Evolutionary conservation across 2,113 vertebrate species (phyloP), one percentile per base, ranked within the genome.

Genomic region (Lepisosteus osseus): DNA sequence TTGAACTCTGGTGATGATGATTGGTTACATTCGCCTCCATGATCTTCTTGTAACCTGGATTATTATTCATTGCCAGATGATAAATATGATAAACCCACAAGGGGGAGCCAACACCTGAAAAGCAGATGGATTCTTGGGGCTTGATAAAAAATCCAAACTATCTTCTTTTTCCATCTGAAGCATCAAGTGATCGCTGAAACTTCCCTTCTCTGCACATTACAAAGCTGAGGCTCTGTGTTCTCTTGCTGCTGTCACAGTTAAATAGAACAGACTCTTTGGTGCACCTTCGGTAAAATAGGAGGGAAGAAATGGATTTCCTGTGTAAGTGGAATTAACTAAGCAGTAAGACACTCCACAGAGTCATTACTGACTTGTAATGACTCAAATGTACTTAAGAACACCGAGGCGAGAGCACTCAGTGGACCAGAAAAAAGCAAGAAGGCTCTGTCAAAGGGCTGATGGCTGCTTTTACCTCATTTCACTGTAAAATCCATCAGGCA

Each of bases 71-170:
- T 29, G 29, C 29, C 1, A 51, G 47, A 51, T 51, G 47, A 51
- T 51, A 51, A 5, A 51, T 51, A 51, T 59, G 13, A 68, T 29
- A 43, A 11, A 47, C 68, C 73, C 83, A 83, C 72, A 71, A 81
- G 77, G 78, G 73, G 74, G 78, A 45, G 81, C 76, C 77, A 64
- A 70, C 57, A 41, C 51, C 61, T 9, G 65, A 3, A 59, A n/a
- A n/a, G 14, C 9, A n/a, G 57, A 2, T 59, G 5, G 11, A 59
- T 13, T 5, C 29, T 13, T 59, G 57, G 14, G 57, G 5, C 57
- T 59, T 59, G 57, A 11, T 59, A 13, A 13, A 45, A 45, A 57
- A 51, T 13, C 41, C 7, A 54, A 61, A 64, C 15, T 54, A 44
- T 64, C 5, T 4, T 29, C 42, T 57, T 62, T 8, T 54, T 57